Conservation (phyloP, 2,888 invertebrate species). For the Formica aserva region DNA sequence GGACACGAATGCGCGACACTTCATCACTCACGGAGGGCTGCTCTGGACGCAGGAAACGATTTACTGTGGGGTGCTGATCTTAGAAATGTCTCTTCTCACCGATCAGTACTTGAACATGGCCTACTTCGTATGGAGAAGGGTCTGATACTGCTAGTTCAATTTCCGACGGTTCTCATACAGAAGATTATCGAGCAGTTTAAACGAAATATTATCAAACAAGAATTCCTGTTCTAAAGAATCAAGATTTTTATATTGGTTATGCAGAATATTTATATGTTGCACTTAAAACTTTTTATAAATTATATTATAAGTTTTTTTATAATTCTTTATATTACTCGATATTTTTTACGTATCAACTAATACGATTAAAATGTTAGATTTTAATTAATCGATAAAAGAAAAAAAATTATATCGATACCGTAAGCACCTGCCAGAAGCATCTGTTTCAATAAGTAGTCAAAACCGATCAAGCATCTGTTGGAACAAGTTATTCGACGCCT, state of each 20-base stretch:
- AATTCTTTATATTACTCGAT: constrained; percentile 5
- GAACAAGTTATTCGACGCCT: constrained; percentile 53
- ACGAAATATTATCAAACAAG: constrained; percentile 73
- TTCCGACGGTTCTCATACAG: constrained; percentile 69
- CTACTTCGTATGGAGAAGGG: constrained; percentile 67
- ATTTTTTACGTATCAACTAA: not conserved
- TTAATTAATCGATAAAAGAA: constrained; percentile 11
- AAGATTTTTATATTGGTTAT: not conserved
- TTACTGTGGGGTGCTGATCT: constrained; percentile 78
- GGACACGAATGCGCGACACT: constrained; percentile 79
- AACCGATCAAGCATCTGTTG: constrained; percentile 33
- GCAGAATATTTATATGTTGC: not conserved
- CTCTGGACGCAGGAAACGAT: constrained; percentile 79
- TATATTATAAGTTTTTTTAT: not conserved
- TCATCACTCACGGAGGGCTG: constrained; percentile 80
- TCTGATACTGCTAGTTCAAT: constrained; percentile 63
- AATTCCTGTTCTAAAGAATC: constrained; percentile 59
- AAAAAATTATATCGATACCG: constrained; percentile 17
- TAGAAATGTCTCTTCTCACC: constrained; percentile 79
- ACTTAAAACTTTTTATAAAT: not conserved
- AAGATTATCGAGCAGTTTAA: constrained; percentile 70
- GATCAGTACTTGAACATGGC: constrained; percentile 78
- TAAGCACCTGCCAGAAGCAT: constrained; percentile 34
- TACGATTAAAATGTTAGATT: constrained; percentile 35
- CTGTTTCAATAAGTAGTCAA: constrained; percentile 42